These are phyloP conservation scores for Drosophila lowei DNA, from an alignment of 1,140 invertebrate genomes.

Conservation along the genomic window DNA sequence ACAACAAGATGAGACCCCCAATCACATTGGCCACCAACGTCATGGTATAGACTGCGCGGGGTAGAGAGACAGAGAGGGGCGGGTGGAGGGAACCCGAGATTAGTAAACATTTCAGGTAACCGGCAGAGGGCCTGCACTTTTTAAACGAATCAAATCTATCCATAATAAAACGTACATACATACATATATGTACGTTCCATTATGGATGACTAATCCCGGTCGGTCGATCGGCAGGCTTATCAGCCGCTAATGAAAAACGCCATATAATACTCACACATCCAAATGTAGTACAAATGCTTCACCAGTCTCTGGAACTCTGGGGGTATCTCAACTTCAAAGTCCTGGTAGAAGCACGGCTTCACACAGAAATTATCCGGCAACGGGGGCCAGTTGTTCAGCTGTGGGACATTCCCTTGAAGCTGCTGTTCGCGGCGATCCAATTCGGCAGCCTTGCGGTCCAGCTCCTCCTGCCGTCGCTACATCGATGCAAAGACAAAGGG, in stretches of 20 bases:
- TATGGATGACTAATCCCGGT: conserved; percentile 36
- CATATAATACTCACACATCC: conserved; percentile 93
- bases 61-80: neutral
- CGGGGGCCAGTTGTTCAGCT: conserved; percentile 99
- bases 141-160: no score
- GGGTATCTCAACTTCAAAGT: conserved; percentile 99
- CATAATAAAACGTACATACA: no score
- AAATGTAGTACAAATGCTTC: conserved; percentile 96
- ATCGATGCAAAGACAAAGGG: neutral
- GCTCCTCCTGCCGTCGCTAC: conserved; percentile 91
- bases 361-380: conserved; percentile 95
- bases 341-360: conserved; percentile 99
- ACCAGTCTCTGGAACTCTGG: conserved; percentile 98
- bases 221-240: conserved; percentile 22
- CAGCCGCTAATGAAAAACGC: conserved; percentile 9
- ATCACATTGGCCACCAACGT: conserved; percentile 94
- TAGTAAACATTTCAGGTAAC: no score
- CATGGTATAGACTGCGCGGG: conserved; percentile 90
- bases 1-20: conserved; percentile 90
- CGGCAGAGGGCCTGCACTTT: no score
- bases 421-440: conserved; percentile 95
- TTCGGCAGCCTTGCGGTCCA: conserved; percentile 94
- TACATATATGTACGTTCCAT: no score
- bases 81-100: no score
- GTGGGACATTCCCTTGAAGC: conserved; percentile 87